phyloP scores from a whole-genome alignment of 92 coral and sea anemone genomes.

The Pocillopora meandrina region DNA sequence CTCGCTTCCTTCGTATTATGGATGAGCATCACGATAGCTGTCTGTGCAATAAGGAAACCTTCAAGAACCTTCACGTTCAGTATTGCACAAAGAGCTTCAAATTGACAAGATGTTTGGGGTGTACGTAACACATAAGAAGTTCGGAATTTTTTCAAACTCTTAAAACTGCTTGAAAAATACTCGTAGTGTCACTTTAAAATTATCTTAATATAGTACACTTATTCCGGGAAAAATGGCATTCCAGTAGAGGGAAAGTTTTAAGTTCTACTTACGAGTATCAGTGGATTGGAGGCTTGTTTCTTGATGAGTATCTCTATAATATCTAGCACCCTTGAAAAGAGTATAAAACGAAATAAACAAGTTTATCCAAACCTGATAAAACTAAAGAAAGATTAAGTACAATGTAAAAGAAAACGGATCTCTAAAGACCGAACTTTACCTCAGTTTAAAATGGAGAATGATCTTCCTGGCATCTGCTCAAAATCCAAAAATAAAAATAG shows the following conservation, averaged over 20 bases:
- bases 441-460: slow-evolving; percentile 87
- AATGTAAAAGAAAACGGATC: not conserved
- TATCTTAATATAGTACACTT: no score
- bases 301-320: slow-evolving; percentile 88
- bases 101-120: no score
- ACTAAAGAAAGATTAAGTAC: not conserved
- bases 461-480: slow-evolving; percentile 76
- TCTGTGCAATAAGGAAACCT: no score
- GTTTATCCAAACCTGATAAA: no score
- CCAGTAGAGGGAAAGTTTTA: not conserved
- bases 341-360: not conserved
- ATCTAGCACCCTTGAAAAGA: slow-evolving; percentile 73
- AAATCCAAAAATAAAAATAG: slow-evolving; percentile 1
- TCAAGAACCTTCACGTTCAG: no score
- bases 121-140: no score
- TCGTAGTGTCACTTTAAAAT: no score
- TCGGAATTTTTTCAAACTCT: no score
- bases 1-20: no score
- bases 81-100: no score
- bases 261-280: slow-evolving; percentile 69
- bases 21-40: no score
- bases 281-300: slow-evolving; percentile 79
- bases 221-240: not conserved
- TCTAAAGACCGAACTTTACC: slow-evolving; percentile 32
- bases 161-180: no score